Base-by-base conservation (phyloP, 2,113 vertebrate genomes). In the Himantopus leucocephalus region DNA sequence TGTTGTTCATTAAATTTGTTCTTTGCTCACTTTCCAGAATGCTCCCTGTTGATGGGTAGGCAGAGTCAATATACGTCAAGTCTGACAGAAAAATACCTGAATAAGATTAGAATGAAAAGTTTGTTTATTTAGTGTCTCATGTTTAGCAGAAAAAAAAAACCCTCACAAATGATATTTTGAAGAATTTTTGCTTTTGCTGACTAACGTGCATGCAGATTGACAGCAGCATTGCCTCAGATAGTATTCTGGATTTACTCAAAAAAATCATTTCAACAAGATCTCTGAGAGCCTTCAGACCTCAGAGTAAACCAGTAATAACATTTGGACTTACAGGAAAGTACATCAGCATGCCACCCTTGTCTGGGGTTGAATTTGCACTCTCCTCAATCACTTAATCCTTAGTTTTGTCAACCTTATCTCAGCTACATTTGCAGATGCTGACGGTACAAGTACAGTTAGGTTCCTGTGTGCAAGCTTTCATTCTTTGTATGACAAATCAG, bases 1-100 rank as follows among this genome's bases (percentile, higher is more conserved):
- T 99, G 97, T 99, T 99, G 97, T 99, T 99, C 99, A 99, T 99
- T 96, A 99, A 97, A 96, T 99, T 99, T 90, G 99, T 99, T 97
- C 99, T 98, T 96, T 99, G 99, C 92, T 99, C 99, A 23, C 98
- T 99, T 98, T 99, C 99, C 98, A 99, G 98, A 97, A 99, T 99
- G 98, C 99, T 99, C 71, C 99, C 99, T 2, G 99, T 99, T 89
- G 99, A 99, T 47, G 99, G 99, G 96, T 99, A 99, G 22, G 99
- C 99, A 4, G 99, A 99, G 96, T 99, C 99, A 79, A 99, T 99
- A 72, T 99, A 99, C 0, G 99, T 99, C 98, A 99, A 98, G 89
- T 99, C 99, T 34, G 99, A 99, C 92, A 99, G 98, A 98, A 99
- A 99, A 98, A 99, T 99, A 97, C 99, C 99, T 99, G 97, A 79